Evolutionary conservation across 2,888 invertebrate genomes (phyloP), one percentile per base, ranked within the genome.

Genomic region (Apotomis capreana): DNA sequence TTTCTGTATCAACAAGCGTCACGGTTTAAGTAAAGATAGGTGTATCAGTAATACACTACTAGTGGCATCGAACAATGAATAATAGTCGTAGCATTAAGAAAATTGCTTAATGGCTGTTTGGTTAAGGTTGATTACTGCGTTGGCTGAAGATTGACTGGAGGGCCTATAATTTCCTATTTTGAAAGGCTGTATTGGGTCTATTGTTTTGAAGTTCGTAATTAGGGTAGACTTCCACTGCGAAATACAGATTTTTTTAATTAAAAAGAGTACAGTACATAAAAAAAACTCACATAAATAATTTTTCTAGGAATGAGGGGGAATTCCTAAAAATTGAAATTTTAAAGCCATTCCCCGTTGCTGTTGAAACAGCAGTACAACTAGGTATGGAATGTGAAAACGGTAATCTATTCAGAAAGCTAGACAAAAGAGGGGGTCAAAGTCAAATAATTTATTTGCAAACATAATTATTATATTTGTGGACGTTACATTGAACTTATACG

Each of bases 61-160:
- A 46, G 13, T 51, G 69, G 54, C 68, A 74, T 67, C 75, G 46
- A 72, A 75, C 76, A 70, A 77, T 76, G 74, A 73, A 70, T 57
- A 75, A 74, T 69, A 13, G 62, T 51, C 68, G 69, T 77, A 61
- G 73, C 63, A 76, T 77, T 74, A 76, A 74, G 69, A 55, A 70
- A 77, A 75, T 75, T 76, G 70, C 69, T 62, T 62, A 67, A 70
- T 74, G 62, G 57, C 10, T 63, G 59, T 70, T 73, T 67, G 58
- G 60, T 44, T n/a, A 54, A 44, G 44, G 1, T 26, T 68, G 68
- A 72, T 72, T 68, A 49, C 58, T 59, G 13, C 52, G 40, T 40
- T 9, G 36, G 52, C 15, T 3, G 37, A 60, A 60, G 60, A 68
- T 60, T 60, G 68, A 52, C 13, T 46, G 54, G 46, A 36, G 46